Evolutionary conservation across 2,888 invertebrate genomes (phyloP), one percentile per base, ranked within the genome.

Genomic region (Odontocolon sp.): DNA sequence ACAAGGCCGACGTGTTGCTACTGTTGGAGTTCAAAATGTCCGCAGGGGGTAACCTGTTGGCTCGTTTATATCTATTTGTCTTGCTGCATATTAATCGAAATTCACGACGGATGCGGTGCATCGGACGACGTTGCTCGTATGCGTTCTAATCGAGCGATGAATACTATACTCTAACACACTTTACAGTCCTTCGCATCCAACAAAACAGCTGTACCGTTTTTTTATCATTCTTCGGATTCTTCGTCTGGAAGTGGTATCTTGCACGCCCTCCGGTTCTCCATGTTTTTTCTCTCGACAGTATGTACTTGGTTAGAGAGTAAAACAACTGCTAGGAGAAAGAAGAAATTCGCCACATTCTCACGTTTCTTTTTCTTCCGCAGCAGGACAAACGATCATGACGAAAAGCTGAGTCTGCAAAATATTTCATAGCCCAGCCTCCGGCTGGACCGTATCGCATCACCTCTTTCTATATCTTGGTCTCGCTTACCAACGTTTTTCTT

Each of bases 401-500:
- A 79, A 79, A 71, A 76, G 82, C 86, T 86, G 86, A 86, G 81
- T 85, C 83, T 76, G 85, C 83, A 80, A 84, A 86, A 85, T 86
- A 86, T 86, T 83, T 84, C 82, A 84, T 81, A 82, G 76, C 81
- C 57, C 71, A 77, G 81, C 82, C 84, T 82, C 81, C 82, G 80
- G 81, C 79, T 66, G 71, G 57, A 78, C 81, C 81, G 82, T 82
- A 84, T 82, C 78, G 80, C 83, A 82, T 80, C 63, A 52, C 56
- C 42, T 70, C 68, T 54, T 69, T 76, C 64, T 33, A 23, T 28
- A 59, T 40, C 56, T 40, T n/a, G n/a, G n/a, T n/a, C 38, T 56
- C 21, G 28, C 33, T 33, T 40, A 31, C 8, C 31, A 50, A 8
- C 63, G 21, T 40, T 3, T 28, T 14, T 59, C 31, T 11, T 16